A percentile compares a stretch with the other conserved stretches of the same genome.
Conservation (phyloP, 2,113 vertebrate species). For the Fulica atra region DNA sequence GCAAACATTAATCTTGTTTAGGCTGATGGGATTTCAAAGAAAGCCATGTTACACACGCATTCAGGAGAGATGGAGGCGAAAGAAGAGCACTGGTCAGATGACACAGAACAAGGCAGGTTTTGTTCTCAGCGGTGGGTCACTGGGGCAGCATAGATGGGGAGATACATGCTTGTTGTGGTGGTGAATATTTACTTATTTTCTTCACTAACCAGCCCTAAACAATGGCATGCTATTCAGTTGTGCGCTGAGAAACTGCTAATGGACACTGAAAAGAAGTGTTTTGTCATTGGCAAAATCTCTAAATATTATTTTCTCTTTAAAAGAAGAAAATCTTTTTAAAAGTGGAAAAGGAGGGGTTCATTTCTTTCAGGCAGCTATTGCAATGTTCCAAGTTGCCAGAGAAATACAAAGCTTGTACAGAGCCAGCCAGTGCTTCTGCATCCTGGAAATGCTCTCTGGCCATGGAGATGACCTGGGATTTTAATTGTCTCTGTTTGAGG, state of each 20-base stretch:
- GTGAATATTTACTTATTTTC: conserved; percentile 22
- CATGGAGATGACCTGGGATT: neutral
- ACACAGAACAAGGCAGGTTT: conserved; percentile 19
- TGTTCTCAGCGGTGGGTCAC: neutral
- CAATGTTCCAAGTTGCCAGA: neutral
- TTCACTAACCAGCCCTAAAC: neutral
- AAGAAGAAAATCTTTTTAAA: neutral
- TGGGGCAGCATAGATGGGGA: neutral
- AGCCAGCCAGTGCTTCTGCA: neutral
- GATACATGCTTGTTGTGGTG: neutral
- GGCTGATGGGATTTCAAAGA: neutral
- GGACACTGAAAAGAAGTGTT: neutral
- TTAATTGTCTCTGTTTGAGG: neutral
- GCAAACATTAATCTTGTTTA: conserved; percentile 34
- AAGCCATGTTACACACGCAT: neutral
- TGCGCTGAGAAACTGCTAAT: neutral
- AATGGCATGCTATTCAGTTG: neutral
- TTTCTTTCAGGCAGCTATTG: neutral
- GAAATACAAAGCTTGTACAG: neutral
- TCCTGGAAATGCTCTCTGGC: neutral
- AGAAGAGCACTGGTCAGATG: conserved; percentile 8
- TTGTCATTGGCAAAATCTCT: neutral
- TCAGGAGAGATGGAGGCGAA: neutral
- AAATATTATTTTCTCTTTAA: neutral
- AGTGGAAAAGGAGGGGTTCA: fast-evolving